These are phyloP conservation scores for Psittacula echo DNA, from an alignment of 2,797 vertebrate genomes.

Conservation along the genomic window DNA sequence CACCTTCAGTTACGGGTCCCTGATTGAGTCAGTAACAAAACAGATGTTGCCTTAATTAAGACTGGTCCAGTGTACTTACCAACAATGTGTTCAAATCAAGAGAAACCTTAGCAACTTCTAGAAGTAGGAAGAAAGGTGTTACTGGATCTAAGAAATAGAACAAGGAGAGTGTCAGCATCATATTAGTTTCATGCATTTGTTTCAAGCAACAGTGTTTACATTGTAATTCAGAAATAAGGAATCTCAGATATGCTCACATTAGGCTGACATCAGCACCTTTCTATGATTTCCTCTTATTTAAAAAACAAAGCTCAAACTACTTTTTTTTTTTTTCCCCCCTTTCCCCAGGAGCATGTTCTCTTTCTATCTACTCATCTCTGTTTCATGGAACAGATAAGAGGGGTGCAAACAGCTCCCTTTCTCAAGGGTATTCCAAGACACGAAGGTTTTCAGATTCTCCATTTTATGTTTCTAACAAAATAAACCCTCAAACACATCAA, in stretches of 20 bases:
- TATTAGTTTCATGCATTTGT: background rate
- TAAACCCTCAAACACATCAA: background rate
- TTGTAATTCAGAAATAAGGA: background rate
- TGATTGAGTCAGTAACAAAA: background rate
- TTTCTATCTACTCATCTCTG: background rate
- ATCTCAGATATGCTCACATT: background rate
- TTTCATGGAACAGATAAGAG: background rate
- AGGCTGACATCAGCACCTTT: background rate
- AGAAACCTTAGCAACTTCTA: background rate
- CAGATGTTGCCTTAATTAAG: background rate
- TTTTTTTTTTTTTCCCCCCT: too few relatives aligned
- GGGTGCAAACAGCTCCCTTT: background rate
- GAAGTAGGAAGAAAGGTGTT: background rate
- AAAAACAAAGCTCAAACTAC: background rate
- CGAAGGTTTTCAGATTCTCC: background rate
- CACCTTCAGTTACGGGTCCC: background rate
- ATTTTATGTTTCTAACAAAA: background rate
- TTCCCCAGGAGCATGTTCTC: background rate
- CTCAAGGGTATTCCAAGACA: background rate
- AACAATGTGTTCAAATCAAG: background rate
- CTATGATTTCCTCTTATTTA: background rate
- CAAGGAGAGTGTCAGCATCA: background rate
- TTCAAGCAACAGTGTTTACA: background rate
- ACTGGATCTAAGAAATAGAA: constrained; percentile 42
- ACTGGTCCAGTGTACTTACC: constrained; percentile 12